These are phyloP conservation scores for Suricata suricatta DNA, from an alignment of 2,113 vertebrate species.

Conservation along the genomic window DNA sequence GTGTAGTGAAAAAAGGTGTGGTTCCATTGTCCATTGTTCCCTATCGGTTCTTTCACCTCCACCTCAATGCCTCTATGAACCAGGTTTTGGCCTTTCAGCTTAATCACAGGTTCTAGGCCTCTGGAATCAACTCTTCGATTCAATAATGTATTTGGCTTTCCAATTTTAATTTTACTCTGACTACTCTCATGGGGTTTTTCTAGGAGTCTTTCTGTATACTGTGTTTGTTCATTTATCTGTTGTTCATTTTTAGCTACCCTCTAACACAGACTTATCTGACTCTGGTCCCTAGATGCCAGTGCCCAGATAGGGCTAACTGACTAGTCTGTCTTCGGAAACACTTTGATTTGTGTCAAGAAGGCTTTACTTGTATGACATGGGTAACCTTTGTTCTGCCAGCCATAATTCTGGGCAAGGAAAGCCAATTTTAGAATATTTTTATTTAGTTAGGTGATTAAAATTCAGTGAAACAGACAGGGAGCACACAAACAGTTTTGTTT, in stretches of 20 bases:
- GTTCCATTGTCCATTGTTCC: background rate
- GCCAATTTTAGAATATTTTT: background rate
- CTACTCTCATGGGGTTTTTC: background rate
- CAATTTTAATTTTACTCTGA: background rate
- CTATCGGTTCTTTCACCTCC: background rate
- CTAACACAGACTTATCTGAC: background rate
- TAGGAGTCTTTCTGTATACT: background rate
- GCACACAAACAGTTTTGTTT: background rate
- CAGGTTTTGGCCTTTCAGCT: background rate
- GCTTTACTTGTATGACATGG: background rate
- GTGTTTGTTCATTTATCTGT: background rate
- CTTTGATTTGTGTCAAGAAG: background rate
- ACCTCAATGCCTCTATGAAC: background rate
- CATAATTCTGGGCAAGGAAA: background rate
- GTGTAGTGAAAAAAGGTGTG: background rate
- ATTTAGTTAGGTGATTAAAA: background rate
- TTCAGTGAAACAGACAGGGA: background rate
- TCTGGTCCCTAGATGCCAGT: background rate
- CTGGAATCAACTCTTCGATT: background rate
- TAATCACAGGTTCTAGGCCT: background rate
- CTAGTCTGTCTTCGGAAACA: background rate
- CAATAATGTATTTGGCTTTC: background rate
- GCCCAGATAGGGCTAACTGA: background rate
- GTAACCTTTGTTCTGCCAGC: background rate
- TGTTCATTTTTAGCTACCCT: background rate